phyloP scores from a whole-genome alignment of 1,140 invertebrate genomes.

The Brachionus paranguensis region DNA sequence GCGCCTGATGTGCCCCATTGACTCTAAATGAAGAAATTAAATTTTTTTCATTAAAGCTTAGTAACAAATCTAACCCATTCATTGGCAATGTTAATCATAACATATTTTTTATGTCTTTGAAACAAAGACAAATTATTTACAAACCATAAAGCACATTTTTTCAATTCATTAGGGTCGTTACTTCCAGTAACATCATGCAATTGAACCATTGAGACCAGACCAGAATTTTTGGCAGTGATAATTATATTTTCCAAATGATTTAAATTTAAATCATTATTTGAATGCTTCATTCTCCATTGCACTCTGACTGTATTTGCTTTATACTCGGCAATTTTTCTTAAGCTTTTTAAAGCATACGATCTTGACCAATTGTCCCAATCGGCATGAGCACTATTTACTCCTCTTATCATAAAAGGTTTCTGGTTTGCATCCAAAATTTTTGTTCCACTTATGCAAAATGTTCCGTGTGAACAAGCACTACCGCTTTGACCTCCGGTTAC shows the following conservation, averaged over 20 bases:
- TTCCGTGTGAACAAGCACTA: not conserved
- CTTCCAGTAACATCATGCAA: slow-evolving; percentile 1
- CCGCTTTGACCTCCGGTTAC: not conserved
- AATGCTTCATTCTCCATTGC: slow-evolving; percentile 24
- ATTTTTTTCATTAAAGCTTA: not conserved
- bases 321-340: not conserved
- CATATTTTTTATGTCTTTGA: not conserved
- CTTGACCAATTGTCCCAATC: slow-evolving; percentile 32
- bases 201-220: not conserved
- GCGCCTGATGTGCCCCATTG: not conserved
- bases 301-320: slow-evolving; percentile 29
- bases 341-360: slow-evolving; percentile 1
- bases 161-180: slow-evolving; percentile 1
- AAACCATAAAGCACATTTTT: slow-evolving; percentile 6
- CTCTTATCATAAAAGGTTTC: not conserved
- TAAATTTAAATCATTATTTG: slow-evolving; percentile 2
- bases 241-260: slow-evolving; percentile 31
- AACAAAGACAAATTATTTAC: not conserved
- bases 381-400: slow-evolving; percentile 12
- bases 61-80: not conserved
- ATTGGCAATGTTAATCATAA: slow-evolving; percentile 23
- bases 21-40: not conserved
- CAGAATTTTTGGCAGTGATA: not conserved
- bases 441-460: not conserved
- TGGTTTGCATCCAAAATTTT: slow-evolving; percentile 10